Conservation (phyloP, 64 coral and sea anemone genomes). For the Actinia tenebrosa region DNA sequence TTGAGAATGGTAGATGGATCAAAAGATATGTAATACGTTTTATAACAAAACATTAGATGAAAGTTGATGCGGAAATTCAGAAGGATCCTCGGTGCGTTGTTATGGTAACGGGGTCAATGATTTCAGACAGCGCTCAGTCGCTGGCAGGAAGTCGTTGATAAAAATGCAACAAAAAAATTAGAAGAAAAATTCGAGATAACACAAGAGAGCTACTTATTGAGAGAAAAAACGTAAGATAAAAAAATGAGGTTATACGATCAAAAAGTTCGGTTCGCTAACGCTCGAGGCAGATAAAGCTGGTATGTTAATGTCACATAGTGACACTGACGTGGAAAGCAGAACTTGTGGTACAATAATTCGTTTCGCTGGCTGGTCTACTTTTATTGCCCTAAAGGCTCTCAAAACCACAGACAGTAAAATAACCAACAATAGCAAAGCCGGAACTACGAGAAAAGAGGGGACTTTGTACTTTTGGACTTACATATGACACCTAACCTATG, state of each 20-base stretch:
- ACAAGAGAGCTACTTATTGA: too few relatives aligned
- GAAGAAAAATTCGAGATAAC: not conserved
- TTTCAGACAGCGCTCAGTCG: not conserved
- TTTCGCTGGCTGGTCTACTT: not conserved
- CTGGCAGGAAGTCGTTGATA: not conserved
- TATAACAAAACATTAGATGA: not conserved
- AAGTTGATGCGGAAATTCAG: not conserved
- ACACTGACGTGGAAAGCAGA: not conserved
- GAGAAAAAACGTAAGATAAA: too few relatives aligned
- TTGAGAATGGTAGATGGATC: not conserved
- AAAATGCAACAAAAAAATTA: not conserved
- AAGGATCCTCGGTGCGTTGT: not conserved
- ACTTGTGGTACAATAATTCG: not conserved
- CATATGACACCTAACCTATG: too few relatives aligned
- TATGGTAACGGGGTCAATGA: not conserved
- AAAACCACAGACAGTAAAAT: not conserved
- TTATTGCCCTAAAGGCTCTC: not conserved
- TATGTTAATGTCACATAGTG: too few relatives aligned
- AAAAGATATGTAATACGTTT: not conserved
- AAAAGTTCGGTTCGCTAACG: too few relatives aligned
- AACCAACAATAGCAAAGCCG: not conserved
- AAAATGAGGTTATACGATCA: too few relatives aligned
- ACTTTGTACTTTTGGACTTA: too few relatives aligned
- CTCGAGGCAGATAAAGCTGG: too few relatives aligned
- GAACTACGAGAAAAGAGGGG: not conserved